Evolutionary conservation across 2,797 vertebrate species (phyloP), one percentile per base, ranked within the genome.

Genomic region (Eulemur albifrons): DNA sequence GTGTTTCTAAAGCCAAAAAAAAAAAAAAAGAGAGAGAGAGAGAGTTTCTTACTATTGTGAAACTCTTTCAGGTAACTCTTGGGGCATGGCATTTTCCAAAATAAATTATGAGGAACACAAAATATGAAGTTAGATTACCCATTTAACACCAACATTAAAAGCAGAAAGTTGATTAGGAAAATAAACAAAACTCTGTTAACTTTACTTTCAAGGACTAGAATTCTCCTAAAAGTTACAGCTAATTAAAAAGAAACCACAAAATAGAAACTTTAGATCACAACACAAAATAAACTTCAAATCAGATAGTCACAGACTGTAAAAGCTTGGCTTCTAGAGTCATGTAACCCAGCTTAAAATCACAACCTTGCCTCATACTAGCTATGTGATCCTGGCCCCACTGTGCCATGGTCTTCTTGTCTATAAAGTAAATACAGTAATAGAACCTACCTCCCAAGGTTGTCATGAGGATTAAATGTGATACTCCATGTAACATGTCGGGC

Each of bases 261-360:
- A 92, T 59, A 96, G 61, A 97, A 95, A 89, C 73, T 88, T 73
- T 8, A 90, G 91, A 93, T 96, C 85, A 95, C 45, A 95, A 30
- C 48, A 88, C 40, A 97, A 98, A 98, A 96, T 93, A 96, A 43
- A 8, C 83, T n/a, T 97, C 91, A 72, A 96, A 92, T 90, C 93
- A 96, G 87, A 97, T 72, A 97, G 93, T 85, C 40, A 90, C 81
- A 79, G 35, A 27, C 77, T 93, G 0, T 77, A 95, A 93, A 95
- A 81, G 11, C 50, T 79, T 77, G n/a, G 13, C 73, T 96, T 91
- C 67, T 57, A 32, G 76, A 77, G 27, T 61, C 25, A 1, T 30
- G 23, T 54, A 84, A 69, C 20, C 1, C 35, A 82, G 69, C 90
- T 94, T 92, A 54, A 70, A 83, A 90, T 90, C 83, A 81, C 61